A percentile compares a stretch with the other conserved stretches of the same genome.
Conservation (phyloP, 1,140 invertebrate genomes). For the Drosophila setifemur region DNA sequence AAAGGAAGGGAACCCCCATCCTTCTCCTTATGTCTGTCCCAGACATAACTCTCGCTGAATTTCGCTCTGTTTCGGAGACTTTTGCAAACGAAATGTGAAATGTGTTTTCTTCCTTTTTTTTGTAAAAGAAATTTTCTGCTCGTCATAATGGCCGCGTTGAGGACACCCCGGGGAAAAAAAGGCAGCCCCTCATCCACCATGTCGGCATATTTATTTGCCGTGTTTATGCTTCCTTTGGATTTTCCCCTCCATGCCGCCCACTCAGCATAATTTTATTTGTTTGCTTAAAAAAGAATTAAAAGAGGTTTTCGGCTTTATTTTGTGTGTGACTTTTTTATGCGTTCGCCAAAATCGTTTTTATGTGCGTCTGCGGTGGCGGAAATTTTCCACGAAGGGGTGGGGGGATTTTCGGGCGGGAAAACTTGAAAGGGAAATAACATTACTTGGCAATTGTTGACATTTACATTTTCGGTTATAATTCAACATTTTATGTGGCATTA, state of each 20-base stretch:
- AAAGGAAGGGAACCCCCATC: constrained; percentile 6
- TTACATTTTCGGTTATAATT: constrained; percentile 62
- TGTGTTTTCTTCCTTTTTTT: constrained; percentile 44
- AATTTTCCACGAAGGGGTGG: constrained; percentile 7
- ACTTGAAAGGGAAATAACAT: constrained; percentile 31
- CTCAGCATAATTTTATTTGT: constrained; percentile 77
- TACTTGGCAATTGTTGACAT: constrained; percentile 63
- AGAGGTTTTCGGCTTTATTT: constrained; percentile 54
- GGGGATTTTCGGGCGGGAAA: neutral
- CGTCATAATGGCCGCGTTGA: constrained; percentile 65
- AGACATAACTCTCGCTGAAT: constrained; percentile 53
- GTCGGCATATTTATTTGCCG: constrained; percentile 64
- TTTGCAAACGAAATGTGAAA: constrained; percentile 65
- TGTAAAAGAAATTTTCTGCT: constrained; percentile 39
- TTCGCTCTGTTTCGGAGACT: constrained; percentile 33
- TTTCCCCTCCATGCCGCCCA: constrained; percentile 1
- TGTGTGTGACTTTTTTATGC: constrained; percentile 21
- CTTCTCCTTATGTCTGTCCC: constrained; percentile 28
- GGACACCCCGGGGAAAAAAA: constrained; percentile 56
- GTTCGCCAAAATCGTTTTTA: constrained; percentile 65
- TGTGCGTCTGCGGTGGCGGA: constrained; percentile 49
- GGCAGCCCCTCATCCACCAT: neutral
- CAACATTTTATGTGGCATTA: constrained; percentile 32
- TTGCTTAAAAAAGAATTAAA: constrained; percentile 81
- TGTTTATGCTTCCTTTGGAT: constrained; percentile 66